Conservation (phyloP, 2,888 invertebrate genomes). For the Alcis repandata region DNA sequence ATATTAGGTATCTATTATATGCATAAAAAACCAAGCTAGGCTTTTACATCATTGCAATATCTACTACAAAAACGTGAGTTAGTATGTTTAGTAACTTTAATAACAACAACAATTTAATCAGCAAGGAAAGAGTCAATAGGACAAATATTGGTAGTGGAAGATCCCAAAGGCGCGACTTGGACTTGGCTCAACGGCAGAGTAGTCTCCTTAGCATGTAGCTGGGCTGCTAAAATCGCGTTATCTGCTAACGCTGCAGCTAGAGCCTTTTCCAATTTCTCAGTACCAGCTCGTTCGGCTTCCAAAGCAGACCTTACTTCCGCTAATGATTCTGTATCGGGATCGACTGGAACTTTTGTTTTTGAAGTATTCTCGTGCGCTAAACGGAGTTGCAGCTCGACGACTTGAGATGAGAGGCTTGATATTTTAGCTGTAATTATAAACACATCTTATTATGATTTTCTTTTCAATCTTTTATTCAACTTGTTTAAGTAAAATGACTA, state of each 20-base stretch:
- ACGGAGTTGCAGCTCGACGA: conserved; percentile 66
- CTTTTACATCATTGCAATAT: conserved; percentile 5
- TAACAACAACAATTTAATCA: conserved; percentile 60
- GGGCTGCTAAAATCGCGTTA: conserved; percentile 68
- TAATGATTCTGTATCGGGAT: conserved; percentile 60
- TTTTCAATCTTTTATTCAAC: too few relatives aligned
- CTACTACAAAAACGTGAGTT: neutral
- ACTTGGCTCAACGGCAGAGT: conserved; percentile 42
- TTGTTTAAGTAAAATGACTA: too few relatives aligned
- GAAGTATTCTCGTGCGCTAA: conserved; percentile 47
- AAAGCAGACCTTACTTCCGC: conserved; percentile 66
- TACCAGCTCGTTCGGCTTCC: conserved; percentile 71
- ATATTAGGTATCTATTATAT: neutral
- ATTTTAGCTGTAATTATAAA: conserved; percentile 69
- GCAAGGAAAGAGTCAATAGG: conserved; percentile 78
- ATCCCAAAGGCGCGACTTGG: conserved; percentile 47
- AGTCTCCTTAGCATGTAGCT: conserved; percentile 61
- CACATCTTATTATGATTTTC: neutral
- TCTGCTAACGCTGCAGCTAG: conserved; percentile 73
- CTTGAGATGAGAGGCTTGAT: conserved; percentile 61
- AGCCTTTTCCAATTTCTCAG: conserved; percentile 68
- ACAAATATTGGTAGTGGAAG: conserved; percentile 59
- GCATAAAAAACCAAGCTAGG: neutral
- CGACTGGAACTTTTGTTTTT: conserved; percentile 41
- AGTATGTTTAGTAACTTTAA: neutral